Base-by-base conservation (phyloP, 92 coral and sea anemone genomes). In the Zoanthus sansibaricus region DNA sequence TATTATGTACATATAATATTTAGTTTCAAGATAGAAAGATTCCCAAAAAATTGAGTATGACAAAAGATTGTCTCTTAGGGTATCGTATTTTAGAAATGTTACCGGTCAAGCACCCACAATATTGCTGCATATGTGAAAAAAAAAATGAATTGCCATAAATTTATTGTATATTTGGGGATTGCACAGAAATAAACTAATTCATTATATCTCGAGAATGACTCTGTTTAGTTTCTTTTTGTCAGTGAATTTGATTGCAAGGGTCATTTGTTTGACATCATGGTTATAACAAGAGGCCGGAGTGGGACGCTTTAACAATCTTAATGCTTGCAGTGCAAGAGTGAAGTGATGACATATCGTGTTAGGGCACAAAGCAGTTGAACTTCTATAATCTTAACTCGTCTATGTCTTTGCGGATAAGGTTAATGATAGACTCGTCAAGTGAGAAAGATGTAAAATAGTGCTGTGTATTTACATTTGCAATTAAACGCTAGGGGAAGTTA, bases 401-500 rank as follows among this genome's bases (percentile, higher is more conserved):
- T 18, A 42, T 16, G 17, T 68, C 71, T 59, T 78, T 15, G 83
- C 83, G 83, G 83, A 21, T 55, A 51, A 51, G 83, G 83, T 78
- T 78, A 78, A 56, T 78, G 83, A 58, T 51, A 78, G 83, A 78
- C 71, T 37, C 71, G 83, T 7, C 83, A 33, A 78, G 70, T 12
- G 21, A 33, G 62, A 58, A 45, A 54, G 56, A 54, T 51, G 72
- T 56, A 59, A 67, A 16, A 80, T 46, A 67, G 59, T 52, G 11
- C 71, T 20, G 51, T 82, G 33, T 90, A 90, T 90, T 90, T 87
- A 83, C 86, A 76, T 87, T 87, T 82, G 82, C 82, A 70, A 90
- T 87, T 90, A 87, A 87, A 83, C 87, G 85, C 90, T 90, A 79
- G 86, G 75, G 75, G 88, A 86, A 68, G 85, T 49, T 59, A 82